phyloP scores from a whole-genome alignment of 64 coral and sea anemone genomes.

The Anthopleura sola region DNA sequence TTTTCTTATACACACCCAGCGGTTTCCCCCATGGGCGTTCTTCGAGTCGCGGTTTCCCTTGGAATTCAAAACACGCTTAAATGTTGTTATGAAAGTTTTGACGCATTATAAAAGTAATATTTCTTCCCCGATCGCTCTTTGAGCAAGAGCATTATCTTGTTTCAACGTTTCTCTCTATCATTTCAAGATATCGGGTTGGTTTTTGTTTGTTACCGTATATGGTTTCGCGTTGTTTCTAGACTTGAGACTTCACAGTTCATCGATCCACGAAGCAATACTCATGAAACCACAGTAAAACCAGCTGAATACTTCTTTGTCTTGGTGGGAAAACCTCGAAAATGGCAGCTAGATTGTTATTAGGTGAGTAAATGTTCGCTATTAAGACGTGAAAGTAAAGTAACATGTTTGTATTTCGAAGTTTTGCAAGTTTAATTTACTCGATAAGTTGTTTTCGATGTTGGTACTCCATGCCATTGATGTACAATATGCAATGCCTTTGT shows the following conservation, averaged over 20 bases:
- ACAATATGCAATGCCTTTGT: no score
- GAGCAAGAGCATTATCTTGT: not conserved
- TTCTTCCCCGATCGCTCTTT: not conserved
- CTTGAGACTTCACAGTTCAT: not conserved
- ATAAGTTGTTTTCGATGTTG: not conserved
- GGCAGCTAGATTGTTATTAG: not conserved
- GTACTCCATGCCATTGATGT: no score
- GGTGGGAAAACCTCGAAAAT: not conserved
- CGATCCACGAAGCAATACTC: not conserved
- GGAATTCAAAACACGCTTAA: not conserved
- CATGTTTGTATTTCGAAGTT: not conserved
- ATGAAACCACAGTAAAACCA: not conserved
- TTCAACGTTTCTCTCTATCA: not conserved
- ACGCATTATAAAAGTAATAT: not conserved
- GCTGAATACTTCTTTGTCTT: no score
- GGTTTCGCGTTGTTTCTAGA: conserved; percentile 1
- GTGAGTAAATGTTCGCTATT: not conserved
- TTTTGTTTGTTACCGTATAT: not conserved
- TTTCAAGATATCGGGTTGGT: not conserved
- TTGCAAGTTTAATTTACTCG: not conserved
- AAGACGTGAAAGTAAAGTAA: not conserved
- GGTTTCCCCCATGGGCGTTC: conserved; percentile 33
- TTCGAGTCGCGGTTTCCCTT: not conserved
- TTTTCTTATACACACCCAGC: conserved; percentile 35
- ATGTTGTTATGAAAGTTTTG: conserved; percentile 3